These are phyloP conservation scores for Ceratina japonica DNA, from an alignment of 1,140 invertebrate genomes.

Conservation along the genomic window DNA sequence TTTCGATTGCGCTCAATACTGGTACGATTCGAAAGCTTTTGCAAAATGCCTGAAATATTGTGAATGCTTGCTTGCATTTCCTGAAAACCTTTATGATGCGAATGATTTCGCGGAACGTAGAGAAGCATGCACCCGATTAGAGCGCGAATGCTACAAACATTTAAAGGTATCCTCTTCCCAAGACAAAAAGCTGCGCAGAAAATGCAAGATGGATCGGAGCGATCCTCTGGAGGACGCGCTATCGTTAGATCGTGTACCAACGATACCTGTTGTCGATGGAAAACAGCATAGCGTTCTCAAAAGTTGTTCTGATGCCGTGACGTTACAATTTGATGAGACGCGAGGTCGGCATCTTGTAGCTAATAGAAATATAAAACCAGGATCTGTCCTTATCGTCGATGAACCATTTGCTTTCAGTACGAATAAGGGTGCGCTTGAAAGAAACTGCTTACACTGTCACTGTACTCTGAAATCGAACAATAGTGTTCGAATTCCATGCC, in stretches of 20 bases:
- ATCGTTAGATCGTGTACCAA: not conserved
- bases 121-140: constrained; percentile 63
- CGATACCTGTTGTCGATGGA: constrained; percentile 65
- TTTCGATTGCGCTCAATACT: constrained; percentile 60
- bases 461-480: constrained; percentile 67
- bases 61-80: constrained; percentile 61
- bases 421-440: constrained; percentile 71
- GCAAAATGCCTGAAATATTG: constrained; percentile 65
- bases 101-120: constrained; percentile 58
- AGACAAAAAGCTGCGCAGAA: constrained; percentile 2
- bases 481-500: constrained; percentile 77
- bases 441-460: constrained; percentile 81
- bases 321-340: constrained; percentile 57
- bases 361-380: constrained; percentile 71
- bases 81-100: constrained; percentile 40
- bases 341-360: constrained; percentile 73
- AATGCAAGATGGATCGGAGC: not conserved
- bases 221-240: constrained; percentile 2
- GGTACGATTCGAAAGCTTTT: constrained; percentile 59
- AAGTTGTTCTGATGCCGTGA: constrained; percentile 70
- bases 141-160: constrained; percentile 63
- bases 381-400: constrained; percentile 78
- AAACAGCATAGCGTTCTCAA: constrained; percentile 64
- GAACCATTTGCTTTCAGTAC: constrained; percentile 76
- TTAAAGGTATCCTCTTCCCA: constrained; percentile 25